These are phyloP conservation scores for Dasypolia templi DNA, from an alignment of 2,888 invertebrate species.

Conservation along the genomic window DNA sequence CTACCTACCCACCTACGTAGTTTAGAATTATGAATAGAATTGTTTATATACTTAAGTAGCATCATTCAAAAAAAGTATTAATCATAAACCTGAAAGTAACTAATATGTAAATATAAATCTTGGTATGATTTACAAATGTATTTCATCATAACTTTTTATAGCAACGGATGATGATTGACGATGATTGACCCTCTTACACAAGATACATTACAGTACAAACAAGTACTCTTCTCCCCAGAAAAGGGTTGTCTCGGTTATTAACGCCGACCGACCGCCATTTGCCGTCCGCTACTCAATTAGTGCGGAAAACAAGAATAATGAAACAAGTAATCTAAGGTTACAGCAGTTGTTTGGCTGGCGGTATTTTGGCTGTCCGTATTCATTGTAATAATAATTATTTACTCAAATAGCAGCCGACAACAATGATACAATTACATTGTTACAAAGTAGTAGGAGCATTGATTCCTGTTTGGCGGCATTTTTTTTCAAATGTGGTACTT, in stretches of 20 bases:
- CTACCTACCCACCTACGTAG: too few relatives aligned
- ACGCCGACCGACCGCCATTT: constrained; percentile 28
- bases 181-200: constrained; percentile 6
- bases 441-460: neutral
- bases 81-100: neutral
- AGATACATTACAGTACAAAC: too few relatives aligned
- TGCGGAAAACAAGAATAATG: constrained; percentile 22
- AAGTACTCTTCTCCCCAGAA: too few relatives aligned
- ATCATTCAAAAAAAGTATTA: too few relatives aligned
- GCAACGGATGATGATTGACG: neutral
- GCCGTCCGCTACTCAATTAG: constrained; percentile 38
- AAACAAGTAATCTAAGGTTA: constrained; percentile 27
- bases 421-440: neutral
- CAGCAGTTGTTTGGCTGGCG: constrained; percentile 25
- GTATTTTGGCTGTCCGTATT: neutral
- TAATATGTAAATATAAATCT: neutral
- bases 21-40: neutral
- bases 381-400: neutral
- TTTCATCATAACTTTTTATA: neutral
- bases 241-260: constrained; percentile 22
- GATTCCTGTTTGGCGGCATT: neutral
- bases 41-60: too few relatives aligned
- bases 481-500: neutral
- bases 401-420: neutral
- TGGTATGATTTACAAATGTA: neutral